Evolutionary conservation across 2,113 vertebrate genomes (phyloP), one percentile per base, ranked within the genome.

Genomic region (Malurus alboscapulatus): DNA sequence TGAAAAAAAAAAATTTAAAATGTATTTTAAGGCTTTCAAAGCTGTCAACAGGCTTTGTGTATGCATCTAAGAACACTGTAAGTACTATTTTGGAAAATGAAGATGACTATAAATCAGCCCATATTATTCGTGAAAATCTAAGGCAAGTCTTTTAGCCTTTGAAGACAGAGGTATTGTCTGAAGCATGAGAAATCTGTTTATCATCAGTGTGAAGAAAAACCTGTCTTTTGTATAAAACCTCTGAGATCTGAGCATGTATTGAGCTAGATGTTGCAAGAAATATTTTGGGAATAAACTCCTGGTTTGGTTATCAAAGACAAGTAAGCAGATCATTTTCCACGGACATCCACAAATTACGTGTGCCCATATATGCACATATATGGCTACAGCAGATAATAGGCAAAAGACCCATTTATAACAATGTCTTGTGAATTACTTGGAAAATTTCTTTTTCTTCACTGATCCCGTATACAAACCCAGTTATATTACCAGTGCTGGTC

Each of bases 11-110:
- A 38, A 38, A 38, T 5, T 17, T 11, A 57, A 4, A 21, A 40
- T 69, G 17, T 54, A 17, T 69, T 85, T 61, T 67, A 74, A 42
- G 42, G 14, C 4, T 69, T 59, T 13, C 65, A 48, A 83, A 25
- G 20, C 25, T 74, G 32, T 34, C 45, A 48, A 14, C 10, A 54
- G 17, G 42, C 19, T 71, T 54, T 84, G 9, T 50, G 22, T 27
- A 17, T n/a, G 44, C 24, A 77, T 32, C 51, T 51, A 50, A 77
- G 48, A 54, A 61, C 18, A 40, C 0, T 0, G 0, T n/a, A 51
- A 61, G 9, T 29, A 20, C 14, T 55, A 3, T 58, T 79, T 13
- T 72, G 17, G 26, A 44, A 38, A 77, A 61, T 32, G 13, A 75
- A 67, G 27, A n/a, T 30, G 17, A 2, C 47, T 78, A 32, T 51